Base-by-base conservation (phyloP, 2,888 invertebrate genomes). In the Andrena haemorrhoa region DNA sequence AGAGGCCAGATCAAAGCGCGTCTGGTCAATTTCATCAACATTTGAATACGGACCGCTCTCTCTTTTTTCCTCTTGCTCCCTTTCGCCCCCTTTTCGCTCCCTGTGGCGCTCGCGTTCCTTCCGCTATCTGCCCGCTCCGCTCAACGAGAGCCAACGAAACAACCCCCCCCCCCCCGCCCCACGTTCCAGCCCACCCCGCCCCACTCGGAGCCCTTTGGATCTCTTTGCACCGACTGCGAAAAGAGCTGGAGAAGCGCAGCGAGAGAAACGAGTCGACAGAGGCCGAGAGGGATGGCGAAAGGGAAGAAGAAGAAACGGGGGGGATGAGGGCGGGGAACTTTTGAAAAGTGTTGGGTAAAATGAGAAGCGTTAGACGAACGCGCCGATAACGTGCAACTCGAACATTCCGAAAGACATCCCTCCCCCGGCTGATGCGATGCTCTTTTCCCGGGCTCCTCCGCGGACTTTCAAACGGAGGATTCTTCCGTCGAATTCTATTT, bases 21-120 rank as follows among this genome's bases (percentile, higher is more conserved):
- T 93, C 94, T 93, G 93, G 93, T 94, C 94, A 94, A 94, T 94
- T 93, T 94, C 93, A 94, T 93, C 94, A 93, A 92, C 93, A 93
- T 93, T 93, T 93, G 94, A 94, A 94, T 94, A 93, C 93, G 90
- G 86, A 86, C 82, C 77, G 75, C 71, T 69, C 76, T 70, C 68
- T 33, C 64, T 31, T 65, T 51, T 65, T 63, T 60, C 47, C 60
- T 41, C 41, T 64, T 51, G 20, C 49, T 33, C 72, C 72, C 60
- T 58, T 47, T 53, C 35, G 20, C 75, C 35, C 65, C 29, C 60
- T 61, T 68, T 56, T 49, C 66, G 49, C 65, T 71, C 64, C 33
- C 35, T 75, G 51, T 51, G 47, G 56, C 20, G 7, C 31, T 5
- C 35, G 26, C 70, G 70, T 58, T 77, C 61, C 73, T 73, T 76